Percentiles rank a stretch among this genome's conserved stretches.
These are phyloP conservation scores for Picathartes gymnocephalus DNA, from an alignment of 2,113 vertebrate genomes.

Conservation along the genomic window DNA sequence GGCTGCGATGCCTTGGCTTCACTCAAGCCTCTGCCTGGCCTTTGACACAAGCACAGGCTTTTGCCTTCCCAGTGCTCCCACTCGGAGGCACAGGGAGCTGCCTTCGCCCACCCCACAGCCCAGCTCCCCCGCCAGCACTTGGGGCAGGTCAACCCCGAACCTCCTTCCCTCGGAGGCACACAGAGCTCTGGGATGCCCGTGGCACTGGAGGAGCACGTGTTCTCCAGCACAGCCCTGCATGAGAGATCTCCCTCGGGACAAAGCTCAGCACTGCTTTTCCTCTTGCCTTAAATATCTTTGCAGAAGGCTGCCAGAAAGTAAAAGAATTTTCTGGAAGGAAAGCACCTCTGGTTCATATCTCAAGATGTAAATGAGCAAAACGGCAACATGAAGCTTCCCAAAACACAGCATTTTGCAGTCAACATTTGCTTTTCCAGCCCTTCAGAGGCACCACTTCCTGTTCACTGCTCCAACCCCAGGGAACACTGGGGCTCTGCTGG, in stretches of 20 bases:
- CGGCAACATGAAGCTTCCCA: not conserved
- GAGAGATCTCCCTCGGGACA: not conserved
- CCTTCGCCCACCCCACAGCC: not conserved
- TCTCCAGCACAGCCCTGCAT: not conserved
- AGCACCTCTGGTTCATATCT: not conserved
- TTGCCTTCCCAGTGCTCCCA: not conserved
- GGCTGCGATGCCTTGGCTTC: not conserved
- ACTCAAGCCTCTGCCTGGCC: not conserved
- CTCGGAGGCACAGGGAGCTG: not conserved
- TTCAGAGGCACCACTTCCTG: not conserved
- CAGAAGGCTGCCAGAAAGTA: not conserved
- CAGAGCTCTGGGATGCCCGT: fast-evolving
- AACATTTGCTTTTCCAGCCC: not conserved
- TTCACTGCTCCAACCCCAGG: not conserved
- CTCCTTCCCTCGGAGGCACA: not conserved
- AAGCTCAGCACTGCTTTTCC: not conserved
- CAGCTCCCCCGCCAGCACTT: not conserved
- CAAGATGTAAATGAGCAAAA: not conserved
- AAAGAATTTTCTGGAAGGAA: not conserved
- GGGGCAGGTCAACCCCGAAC: not conserved
- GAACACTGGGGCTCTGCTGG: not conserved
- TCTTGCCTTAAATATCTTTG: not conserved
- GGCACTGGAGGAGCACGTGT: not conserved
- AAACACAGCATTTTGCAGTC: not conserved
- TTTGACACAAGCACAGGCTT: not conserved